Conservation (phyloP, 2,888 invertebrate genomes). For the Cabera pusaria region DNA sequence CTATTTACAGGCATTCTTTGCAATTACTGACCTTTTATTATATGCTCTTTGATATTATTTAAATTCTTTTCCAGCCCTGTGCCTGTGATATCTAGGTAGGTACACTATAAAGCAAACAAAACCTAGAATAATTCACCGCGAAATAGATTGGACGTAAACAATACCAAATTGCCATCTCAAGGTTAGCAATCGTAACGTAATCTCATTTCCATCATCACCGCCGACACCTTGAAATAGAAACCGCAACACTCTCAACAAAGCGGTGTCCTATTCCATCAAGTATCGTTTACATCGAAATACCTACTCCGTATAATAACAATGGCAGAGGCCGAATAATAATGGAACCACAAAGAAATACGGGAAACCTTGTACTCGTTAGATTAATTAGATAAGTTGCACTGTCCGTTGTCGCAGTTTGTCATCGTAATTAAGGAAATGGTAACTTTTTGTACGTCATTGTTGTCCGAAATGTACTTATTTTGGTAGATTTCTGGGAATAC, state of each 20-base stretch:
- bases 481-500: too few species aligned
- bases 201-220: conserved; percentile 7
- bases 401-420: conserved; percentile 1
- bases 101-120: too few species aligned
- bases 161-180: conserved; percentile 8
- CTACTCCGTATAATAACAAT: conserved; percentile 3
- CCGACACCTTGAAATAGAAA: conserved; percentile 18
- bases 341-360: conserved; percentile 9
- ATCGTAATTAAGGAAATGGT: conserved; percentile 4
- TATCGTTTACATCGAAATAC: conserved; percentile 9
- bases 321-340: conserved; percentile 6
- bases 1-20: too few species aligned
- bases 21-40: too few species aligned
- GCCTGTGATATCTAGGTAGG: too few species aligned
- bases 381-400: conserved; percentile 3
- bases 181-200: conserved; percentile 3
- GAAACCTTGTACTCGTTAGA: conserved; percentile 4
- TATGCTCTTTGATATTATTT: too few species aligned
- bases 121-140: too few species aligned
- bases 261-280: conserved; percentile 12
- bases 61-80: too few species aligned
- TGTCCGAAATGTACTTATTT: too few species aligned
- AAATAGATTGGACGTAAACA: too few species aligned
- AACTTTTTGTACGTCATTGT: not conserved
- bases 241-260: conserved; percentile 17